These are phyloP conservation scores for Sipha flava DNA, from an alignment of 1,140 invertebrate genomes.

Conservation along the genomic window DNA sequence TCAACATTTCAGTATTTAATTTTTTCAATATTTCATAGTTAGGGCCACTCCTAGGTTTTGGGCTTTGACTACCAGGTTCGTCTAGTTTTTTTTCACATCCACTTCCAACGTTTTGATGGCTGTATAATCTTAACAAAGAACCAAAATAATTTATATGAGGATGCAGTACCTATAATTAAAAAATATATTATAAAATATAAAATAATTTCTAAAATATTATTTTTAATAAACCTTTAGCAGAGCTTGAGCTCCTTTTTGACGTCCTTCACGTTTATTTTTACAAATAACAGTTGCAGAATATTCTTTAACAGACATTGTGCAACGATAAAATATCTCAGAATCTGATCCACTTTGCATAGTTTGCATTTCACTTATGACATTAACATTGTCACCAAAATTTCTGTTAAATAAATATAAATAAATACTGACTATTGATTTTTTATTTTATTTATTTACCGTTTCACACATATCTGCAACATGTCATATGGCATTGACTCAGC, in stretches of 20 bases:
- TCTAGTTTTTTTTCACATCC: constrained; percentile 89
- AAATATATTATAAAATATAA: not conserved
- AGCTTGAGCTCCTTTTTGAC: constrained; percentile 87
- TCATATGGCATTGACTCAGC: constrained; percentile 90
- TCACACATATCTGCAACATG: constrained; percentile 81
- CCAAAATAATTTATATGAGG: constrained; percentile 90
- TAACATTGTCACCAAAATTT: not conserved
- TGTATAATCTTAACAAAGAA: constrained; percentile 82
- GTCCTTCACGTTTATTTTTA: constrained; percentile 92
- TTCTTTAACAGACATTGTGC: constrained; percentile 87
- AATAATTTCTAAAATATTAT: not conserved
- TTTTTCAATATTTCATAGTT: constrained; percentile 89
- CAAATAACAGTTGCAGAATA: constrained; percentile 77
- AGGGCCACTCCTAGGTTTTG: constrained; percentile 80
- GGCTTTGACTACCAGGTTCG: constrained; percentile 79
- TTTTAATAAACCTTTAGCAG: constrained; percentile 62
- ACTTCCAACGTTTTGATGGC: constrained; percentile 80
- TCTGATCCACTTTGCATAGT: constrained; percentile 70
- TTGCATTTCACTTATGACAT: constrained; percentile 52
- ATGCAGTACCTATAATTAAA: constrained; percentile 54
- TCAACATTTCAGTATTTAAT: constrained; percentile 71
- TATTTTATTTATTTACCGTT: constrained; percentile 48
- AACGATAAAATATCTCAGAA: constrained; percentile 77
- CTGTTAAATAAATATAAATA: not conserved
- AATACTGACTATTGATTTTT: not conserved